A percentile compares a stretch with the other conserved stretches of the same genome.
Conservation (phyloP, 1,140 invertebrate species). For the Drosophila oshimai region DNA sequence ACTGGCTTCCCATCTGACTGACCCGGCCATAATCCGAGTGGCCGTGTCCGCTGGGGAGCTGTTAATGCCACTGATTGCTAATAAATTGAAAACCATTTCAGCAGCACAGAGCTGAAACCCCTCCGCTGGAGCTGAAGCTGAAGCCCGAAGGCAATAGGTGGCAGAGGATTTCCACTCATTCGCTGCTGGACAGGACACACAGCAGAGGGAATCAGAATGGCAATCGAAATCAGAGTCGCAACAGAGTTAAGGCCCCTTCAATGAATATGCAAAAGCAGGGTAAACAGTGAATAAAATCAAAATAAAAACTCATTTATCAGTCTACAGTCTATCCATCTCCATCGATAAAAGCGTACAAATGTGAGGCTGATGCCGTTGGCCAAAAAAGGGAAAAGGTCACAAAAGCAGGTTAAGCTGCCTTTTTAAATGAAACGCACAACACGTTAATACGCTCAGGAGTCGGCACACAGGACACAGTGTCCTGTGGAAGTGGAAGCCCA, state of each 20-base stretch:
- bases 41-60: constrained; percentile 8
- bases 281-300: constrained; percentile 76
- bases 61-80: constrained; percentile 64
- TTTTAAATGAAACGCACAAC: constrained; percentile 72
- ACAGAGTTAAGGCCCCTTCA: neutral
- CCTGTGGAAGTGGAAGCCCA: too few species aligned
- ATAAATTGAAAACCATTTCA: constrained; percentile 64
- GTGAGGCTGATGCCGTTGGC: constrained; percentile 25
- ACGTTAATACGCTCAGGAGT: constrained; percentile 60
- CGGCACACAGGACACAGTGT: too few species aligned
- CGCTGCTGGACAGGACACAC: neutral
- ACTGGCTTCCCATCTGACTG: constrained; percentile 9
- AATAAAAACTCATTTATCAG: constrained; percentile 79
- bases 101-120: neutral
- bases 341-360: constrained; percentile 16
- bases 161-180: constrained; percentile 20
- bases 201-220: neutral
- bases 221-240: neutral
- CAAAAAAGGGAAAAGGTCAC: constrained; percentile 72
- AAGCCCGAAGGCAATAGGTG: constrained; percentile 9
- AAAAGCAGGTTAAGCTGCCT: constrained; percentile 80
- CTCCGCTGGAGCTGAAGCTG: too few species aligned
- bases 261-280: constrained; percentile 61
- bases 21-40: constrained; percentile 1
- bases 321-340: constrained; percentile 9